Base-by-base conservation (phyloP, 2,797 vertebrate genomes). In the Danio aesculapii region DNA sequence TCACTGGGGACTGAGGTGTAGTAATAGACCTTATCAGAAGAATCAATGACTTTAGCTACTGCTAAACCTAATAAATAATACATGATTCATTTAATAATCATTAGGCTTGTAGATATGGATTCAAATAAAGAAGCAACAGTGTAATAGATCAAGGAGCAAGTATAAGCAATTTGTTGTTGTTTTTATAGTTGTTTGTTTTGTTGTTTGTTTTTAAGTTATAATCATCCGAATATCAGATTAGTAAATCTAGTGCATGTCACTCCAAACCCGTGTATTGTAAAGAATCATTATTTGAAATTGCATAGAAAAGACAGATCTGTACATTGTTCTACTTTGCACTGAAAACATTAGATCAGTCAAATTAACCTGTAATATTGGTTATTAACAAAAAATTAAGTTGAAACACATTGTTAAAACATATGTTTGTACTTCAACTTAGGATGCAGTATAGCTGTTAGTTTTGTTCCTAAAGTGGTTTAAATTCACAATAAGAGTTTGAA, bases 371-470 rank as follows among this genome's bases (percentile, higher is more conserved):
- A 39, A 19, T 11, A 58, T 16, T 61, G 46, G 46, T 59, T 58
- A 66, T 5, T 0, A 8, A 17, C 6, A 69, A 63, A 49, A 39
- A 8, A 70, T 50, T 16, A 71, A 55, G n/a, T 12, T 13, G 4
- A 57, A 76, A 66, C 61, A 11, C 9, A 1, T n/a, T 6, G 50
- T 50, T 57, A 72, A 41, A 13, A 57, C 2, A 17, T 14, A 78
- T 30, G 30, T 30, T 10, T 30, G 16, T 0, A 4, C 13, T 21
- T 67, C 0, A 50, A 63, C 11, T 43, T 10, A n/a, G 4, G 10
- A 52, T 39, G 16, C 50, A 74, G 41, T 17, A 76, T 21, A 73
- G 79, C 58, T 19, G 64, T 81, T 74, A 77, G 82, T 84, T 81
- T 14, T 58, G 17, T 82, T 85, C 14, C 59, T 70, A 53, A 79